These are phyloP conservation scores for Hypomecis punctinalis DNA, from an alignment of 2,888 invertebrate genomes.

Conservation along the genomic window DNA sequence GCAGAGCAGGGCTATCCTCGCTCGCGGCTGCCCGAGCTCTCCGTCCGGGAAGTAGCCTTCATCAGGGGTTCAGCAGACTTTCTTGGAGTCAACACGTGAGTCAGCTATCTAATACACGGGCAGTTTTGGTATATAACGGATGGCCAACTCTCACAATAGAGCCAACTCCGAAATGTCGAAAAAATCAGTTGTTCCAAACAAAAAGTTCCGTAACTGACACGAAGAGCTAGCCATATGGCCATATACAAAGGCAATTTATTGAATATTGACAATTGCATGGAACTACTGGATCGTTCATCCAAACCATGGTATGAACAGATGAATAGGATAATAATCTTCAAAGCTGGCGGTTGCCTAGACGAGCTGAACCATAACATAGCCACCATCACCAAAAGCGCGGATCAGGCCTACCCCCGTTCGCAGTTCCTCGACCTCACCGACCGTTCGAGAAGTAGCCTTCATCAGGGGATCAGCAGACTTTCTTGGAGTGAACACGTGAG, in stretches of 20 bases:
- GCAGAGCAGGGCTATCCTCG: slow-evolving; percentile 81
- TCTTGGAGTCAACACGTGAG: slow-evolving; percentile 84
- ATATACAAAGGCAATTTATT: too few relatives aligned
- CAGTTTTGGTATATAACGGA: too few relatives aligned
- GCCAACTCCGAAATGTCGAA: too few relatives aligned
- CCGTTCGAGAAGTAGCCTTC: slow-evolving; percentile 81
- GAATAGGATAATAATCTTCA: slow-evolving; percentile 68
- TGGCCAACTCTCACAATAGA: too few relatives aligned
- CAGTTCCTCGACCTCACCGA: slow-evolving; percentile 84
- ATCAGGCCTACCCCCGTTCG: slow-evolving; percentile 83
- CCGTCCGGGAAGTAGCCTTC: slow-evolving; percentile 81
- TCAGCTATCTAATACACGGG: too few relatives aligned
- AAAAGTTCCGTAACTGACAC: too few relatives aligned
- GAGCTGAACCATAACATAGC: slow-evolving; percentile 84
- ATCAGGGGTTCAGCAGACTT: slow-evolving; percentile 88
- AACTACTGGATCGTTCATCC: too few relatives aligned
- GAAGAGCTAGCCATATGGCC: too few relatives aligned
- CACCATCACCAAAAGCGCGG: slow-evolving; percentile 77
- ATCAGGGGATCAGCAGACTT: slow-evolving; percentile 88
- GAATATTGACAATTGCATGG: too few relatives aligned
- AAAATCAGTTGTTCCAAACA: too few relatives aligned
- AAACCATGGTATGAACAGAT: too few relatives aligned
- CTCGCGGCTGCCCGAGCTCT: slow-evolving; percentile 85
- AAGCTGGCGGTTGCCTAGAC: slow-evolving; percentile 85
- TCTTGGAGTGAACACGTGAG: slow-evolving; percentile 84